Conservation (phyloP, 2,888 invertebrate species). For the Thera obeliscata region DNA sequence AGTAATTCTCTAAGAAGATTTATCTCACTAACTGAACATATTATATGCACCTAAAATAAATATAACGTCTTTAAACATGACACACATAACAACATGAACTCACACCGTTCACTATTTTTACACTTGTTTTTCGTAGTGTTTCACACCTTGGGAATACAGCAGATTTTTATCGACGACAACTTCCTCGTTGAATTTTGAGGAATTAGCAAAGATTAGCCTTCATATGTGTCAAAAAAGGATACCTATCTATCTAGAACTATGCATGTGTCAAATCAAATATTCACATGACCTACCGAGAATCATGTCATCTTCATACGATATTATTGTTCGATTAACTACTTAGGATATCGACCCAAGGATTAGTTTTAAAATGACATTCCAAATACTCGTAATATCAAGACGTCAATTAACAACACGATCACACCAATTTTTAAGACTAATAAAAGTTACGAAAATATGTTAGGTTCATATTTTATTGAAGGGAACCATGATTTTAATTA, state of each 20-base stretch:
- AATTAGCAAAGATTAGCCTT: too few relatives aligned
- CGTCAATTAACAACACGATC: slow-evolving; percentile 16
- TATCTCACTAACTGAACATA: slow-evolving; percentile 11
- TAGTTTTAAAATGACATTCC: not conserved
- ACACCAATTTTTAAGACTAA: slow-evolving; percentile 14
- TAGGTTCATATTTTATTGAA: slow-evolving; percentile 15
- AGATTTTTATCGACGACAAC: too few relatives aligned
- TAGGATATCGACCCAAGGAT: too few relatives aligned
- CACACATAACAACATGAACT: slow-evolving; percentile 13
- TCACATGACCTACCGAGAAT: too few relatives aligned
- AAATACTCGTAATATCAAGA: not conserved
- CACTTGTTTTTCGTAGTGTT: not conserved
- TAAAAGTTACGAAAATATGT: slow-evolving; percentile 23
- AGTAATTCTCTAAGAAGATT: not conserved
- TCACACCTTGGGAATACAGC: not conserved
- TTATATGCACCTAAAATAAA: slow-evolving; percentile 12
- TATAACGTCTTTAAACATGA: slow-evolving; percentile 12
- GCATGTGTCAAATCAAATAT: too few relatives aligned
- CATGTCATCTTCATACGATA: too few relatives aligned
- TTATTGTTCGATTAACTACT: too few relatives aligned
- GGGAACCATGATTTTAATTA: slow-evolving; percentile 22
- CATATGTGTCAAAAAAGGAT: too few relatives aligned
- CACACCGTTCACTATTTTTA: slow-evolving; percentile 7
- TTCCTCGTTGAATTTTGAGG: too few relatives aligned
- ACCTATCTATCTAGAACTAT: too few relatives aligned